These are phyloP conservation scores for Empis livida DNA, from an alignment of 2,888 invertebrate genomes.

Conservation along the genomic window DNA sequence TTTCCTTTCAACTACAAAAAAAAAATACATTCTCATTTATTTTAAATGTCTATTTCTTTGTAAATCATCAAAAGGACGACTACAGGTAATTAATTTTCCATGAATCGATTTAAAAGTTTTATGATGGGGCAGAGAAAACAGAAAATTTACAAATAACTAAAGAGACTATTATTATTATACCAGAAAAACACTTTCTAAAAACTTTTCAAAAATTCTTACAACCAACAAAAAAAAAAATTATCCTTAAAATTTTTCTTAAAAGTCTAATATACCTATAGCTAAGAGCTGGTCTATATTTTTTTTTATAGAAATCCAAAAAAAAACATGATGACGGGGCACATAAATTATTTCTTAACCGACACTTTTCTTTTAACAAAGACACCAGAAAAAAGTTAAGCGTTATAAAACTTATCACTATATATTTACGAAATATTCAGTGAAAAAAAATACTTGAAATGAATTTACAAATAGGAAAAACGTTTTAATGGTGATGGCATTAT, in stretches of 20 bases:
- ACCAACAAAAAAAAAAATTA: no score
- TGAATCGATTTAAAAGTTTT: slow-evolving; percentile 5
- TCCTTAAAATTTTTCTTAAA: no score
- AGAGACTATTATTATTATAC: not conserved
- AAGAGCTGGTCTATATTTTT: no score
- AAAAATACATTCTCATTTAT: no score
- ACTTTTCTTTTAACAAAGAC: not conserved
- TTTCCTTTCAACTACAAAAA: no score
- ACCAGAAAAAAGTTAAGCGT: not conserved
- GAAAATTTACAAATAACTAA: not conserved
- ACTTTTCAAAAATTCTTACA: no score
- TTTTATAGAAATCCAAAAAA: not conserved
- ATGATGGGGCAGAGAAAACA: not conserved
- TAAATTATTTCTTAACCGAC: slow-evolving; percentile 5
- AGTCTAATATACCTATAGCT: no score
- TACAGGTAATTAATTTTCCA: slow-evolving; percentile 9
- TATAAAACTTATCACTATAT: not conserved
- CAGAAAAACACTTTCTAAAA: not conserved
- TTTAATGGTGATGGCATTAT: no score
- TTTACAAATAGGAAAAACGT: no score
- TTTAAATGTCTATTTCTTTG: no score
- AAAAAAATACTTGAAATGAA: no score
- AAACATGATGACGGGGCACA: slow-evolving; percentile 2
- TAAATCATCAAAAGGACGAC: slow-evolving; percentile 6
- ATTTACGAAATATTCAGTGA: not conserved